These are phyloP conservation scores for Eristalis arbustorum DNA, from an alignment of 2,888 invertebrate genomes.

Conservation along the genomic window DNA sequence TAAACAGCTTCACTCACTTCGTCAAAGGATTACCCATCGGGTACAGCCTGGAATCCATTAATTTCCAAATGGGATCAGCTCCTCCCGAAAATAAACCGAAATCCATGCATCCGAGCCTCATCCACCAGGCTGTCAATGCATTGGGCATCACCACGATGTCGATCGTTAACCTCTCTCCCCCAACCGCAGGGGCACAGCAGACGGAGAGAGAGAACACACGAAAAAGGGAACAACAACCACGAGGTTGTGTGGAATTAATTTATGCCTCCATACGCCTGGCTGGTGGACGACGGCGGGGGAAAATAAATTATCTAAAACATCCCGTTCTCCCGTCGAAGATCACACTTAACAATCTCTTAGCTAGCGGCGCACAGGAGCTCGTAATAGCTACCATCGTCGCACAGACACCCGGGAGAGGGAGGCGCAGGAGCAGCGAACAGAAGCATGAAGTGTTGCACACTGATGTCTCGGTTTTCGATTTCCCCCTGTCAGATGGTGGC, in stretches of 20 bases:
- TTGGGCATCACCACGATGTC: conserved; percentile 45
- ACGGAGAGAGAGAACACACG: too few relatives aligned
- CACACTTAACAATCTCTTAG: conserved; percentile 68
- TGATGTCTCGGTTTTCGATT: conserved; percentile 20
- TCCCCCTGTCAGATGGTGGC: conserved; percentile 40
- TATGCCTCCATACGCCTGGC: conserved; percentile 3
- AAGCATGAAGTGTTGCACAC: conserved; percentile 48
- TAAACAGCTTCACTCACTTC: background rate
- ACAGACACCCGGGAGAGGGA: background rate
- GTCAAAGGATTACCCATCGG: background rate
- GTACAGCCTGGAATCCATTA: conserved; percentile 19
- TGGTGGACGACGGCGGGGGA: conserved; percentile 4
- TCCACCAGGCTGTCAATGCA: conserved; percentile 39
- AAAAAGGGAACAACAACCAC: conserved; percentile 1
- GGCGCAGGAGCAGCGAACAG: conserved; percentile 33
- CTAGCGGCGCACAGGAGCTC: conserved; percentile 65
- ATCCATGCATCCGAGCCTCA: conserved; percentile 12
- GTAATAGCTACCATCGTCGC: conserved; percentile 22
- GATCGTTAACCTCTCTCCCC: conserved; percentile 56
- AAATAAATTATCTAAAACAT: conserved; percentile 43
- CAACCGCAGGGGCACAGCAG: background rate
- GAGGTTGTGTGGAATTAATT: conserved; percentile 25
- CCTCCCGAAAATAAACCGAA: conserved; percentile 50
- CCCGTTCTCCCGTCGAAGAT: conserved; percentile 47
- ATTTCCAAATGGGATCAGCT: conserved; percentile 22